These are phyloP conservation scores for Pomacea maculata DNA, from an alignment of 1,140 invertebrate genomes.

Conservation along the genomic window DNA sequence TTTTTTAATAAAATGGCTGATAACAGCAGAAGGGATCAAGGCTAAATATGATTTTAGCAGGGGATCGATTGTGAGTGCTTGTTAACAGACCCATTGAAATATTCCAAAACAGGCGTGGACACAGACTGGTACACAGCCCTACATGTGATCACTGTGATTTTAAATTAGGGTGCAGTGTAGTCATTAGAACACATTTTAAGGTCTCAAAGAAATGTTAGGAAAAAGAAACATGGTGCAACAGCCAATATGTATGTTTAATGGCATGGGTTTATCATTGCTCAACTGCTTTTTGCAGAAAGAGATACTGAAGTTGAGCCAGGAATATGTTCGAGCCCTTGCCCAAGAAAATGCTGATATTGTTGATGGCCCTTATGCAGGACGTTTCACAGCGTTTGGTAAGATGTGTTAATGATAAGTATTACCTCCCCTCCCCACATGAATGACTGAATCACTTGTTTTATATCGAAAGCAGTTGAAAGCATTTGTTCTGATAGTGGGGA, in stretches of 20 bases:
- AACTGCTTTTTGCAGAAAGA: conserved; percentile 48
- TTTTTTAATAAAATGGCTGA: too few species aligned
- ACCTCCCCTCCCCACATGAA: too few species aligned
- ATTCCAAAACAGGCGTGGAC: background rate
- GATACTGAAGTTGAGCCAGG: conserved; percentile 56
- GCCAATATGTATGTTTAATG: background rate
- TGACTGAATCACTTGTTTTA: background rate
- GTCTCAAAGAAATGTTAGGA: too few species aligned
- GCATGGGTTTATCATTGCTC: background rate
- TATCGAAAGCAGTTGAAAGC: background rate
- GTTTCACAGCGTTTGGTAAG: conserved; percentile 61
- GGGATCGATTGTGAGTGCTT: too few species aligned
- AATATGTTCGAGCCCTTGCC: conserved; percentile 58
- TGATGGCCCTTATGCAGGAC: conserved; percentile 61
- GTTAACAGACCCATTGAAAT: too few species aligned
- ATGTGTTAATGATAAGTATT: background rate
- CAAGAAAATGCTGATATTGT: conserved; percentile 55
- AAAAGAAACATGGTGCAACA: background rate
- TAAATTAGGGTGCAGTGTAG: background rate
- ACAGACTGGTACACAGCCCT: background rate
- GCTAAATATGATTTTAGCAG: too few species aligned
- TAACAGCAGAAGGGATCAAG: too few species aligned
- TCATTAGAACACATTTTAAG: background rate
- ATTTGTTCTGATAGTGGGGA: background rate
- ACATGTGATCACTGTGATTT: background rate